These are phyloP conservation scores for Panthera tigris DNA, from an alignment of 2,113 vertebrate species.

Conservation along the genomic window DNA sequence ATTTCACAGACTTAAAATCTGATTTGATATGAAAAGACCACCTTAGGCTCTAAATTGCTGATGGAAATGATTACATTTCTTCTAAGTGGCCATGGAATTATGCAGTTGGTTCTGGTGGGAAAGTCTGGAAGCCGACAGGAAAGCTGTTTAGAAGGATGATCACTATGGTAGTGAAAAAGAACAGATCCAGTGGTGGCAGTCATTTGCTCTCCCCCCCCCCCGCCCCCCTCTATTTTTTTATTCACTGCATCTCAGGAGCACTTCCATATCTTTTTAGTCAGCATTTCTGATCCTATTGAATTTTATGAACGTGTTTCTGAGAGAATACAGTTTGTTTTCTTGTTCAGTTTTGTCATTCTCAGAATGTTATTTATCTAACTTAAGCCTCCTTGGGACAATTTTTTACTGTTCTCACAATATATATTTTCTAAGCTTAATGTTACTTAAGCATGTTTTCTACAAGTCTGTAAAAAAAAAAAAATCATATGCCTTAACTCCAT, in stretches of 20 bases:
- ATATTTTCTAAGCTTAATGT: neutral
- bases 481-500: neutral
- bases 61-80: neutral
- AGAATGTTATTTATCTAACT: neutral
- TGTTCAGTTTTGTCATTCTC: conserved; percentile 31
- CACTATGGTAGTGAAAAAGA: neutral
- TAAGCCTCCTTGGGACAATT: neutral
- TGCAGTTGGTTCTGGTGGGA: neutral
- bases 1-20: neutral
- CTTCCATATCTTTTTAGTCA: neutral
- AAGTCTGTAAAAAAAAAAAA: neutral
- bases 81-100: neutral
- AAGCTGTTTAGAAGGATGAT: neutral
- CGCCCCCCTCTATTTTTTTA: neutral
- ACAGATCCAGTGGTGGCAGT: neutral
- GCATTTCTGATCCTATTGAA: neutral
- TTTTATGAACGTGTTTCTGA: neutral
- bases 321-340: neutral
- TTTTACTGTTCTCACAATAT: neutral
- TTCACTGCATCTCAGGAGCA: neutral
- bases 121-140: neutral
- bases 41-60: neutral
- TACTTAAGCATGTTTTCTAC: neutral
- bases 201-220: neutral
- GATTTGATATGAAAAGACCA: neutral